Conservation (phyloP, 2,797 vertebrate genomes). For the Hippopotamyrus pictus region DNA sequence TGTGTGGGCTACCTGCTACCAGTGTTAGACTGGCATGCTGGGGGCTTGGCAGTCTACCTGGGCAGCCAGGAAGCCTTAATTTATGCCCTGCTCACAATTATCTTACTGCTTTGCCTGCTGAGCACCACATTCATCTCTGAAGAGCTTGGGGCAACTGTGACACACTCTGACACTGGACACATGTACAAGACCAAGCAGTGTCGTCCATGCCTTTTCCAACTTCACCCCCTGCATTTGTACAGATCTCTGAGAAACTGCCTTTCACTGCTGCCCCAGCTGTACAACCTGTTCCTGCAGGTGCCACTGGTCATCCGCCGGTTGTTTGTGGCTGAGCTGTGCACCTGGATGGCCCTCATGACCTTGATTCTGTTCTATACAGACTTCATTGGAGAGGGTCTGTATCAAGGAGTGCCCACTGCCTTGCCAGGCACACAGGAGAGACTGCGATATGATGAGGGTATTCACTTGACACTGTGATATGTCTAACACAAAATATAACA, state of each 20-base stretch:
- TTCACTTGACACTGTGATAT: not conserved
- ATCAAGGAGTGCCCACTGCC: conserved; percentile 68
- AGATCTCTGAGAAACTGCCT: conserved; percentile 41
- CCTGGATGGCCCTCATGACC: conserved; percentile 81
- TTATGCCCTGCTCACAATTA: conserved; percentile 64
- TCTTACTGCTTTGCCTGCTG: conserved; percentile 65
- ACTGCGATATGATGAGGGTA: conserved; percentile 74
- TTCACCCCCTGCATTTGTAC: conserved; percentile 24
- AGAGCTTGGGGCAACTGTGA: conserved; percentile 33
- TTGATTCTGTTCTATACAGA: conserved; percentile 80
- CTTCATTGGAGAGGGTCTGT: conserved; percentile 78
- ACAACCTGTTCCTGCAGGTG: conserved; percentile 59
- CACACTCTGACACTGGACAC: not conserved
- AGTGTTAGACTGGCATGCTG: conserved; percentile 67
- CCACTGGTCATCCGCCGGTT: conserved; percentile 66
- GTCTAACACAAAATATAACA: not conserved
- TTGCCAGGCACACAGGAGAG: conserved; percentile 64
- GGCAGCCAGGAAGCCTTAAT: conserved; percentile 73
- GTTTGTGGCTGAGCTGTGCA: conserved; percentile 75
- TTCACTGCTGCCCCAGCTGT: conserved; percentile 53
- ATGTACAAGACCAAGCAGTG: not conserved
- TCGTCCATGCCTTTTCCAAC: conserved; percentile 26
- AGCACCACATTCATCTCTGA: conserved; percentile 69
- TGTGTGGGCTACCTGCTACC: conserved; percentile 78
- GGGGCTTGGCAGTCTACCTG: conserved; percentile 58